Evolutionary conservation across 2,113 vertebrate genomes (phyloP).

Genomic region (Alligator mississippiensis): DNA sequence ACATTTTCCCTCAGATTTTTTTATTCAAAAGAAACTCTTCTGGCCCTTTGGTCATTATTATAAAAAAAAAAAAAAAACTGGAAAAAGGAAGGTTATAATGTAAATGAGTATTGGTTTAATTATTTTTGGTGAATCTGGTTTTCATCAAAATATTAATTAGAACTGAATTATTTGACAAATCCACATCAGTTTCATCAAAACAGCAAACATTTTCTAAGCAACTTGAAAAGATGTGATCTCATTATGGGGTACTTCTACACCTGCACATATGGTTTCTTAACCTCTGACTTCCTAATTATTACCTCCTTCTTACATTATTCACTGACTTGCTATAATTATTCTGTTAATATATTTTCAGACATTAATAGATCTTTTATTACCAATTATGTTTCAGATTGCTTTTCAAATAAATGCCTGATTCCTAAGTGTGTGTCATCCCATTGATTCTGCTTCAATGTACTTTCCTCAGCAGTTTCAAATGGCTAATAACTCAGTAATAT

Average conservation of each 20-base stretch:
- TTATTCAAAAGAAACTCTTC: no score
- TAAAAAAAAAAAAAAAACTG: no score
- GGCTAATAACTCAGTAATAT: conserved; percentile 70
- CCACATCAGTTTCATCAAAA: no score
- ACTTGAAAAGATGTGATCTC: background rate
- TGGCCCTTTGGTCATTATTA: no score
- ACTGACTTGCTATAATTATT: conserved; percentile 2
- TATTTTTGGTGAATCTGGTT: no score
- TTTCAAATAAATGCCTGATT: conserved; percentile 59
- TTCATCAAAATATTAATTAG: no score
- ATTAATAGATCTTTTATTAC: conserved; percentile 70
- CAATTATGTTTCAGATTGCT: conserved; percentile 67
- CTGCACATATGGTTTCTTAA: background rate
- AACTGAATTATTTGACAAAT: no score
- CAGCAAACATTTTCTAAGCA: no score
- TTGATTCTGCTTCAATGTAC: conserved; percentile 47
- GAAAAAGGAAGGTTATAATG: no score
- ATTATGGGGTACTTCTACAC: background rate
- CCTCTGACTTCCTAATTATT: conserved; percentile 62
- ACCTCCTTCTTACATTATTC: conserved; percentile 33
- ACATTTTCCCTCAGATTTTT: background rate
- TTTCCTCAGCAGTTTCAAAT: conserved; percentile 53
- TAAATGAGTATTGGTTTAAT: no score
- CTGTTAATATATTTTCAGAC: conserved; percentile 50
- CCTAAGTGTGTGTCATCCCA: conserved; percentile 53